Conservation (phyloP, 2,888 invertebrate species). For the Malthinus flaveolus region DNA sequence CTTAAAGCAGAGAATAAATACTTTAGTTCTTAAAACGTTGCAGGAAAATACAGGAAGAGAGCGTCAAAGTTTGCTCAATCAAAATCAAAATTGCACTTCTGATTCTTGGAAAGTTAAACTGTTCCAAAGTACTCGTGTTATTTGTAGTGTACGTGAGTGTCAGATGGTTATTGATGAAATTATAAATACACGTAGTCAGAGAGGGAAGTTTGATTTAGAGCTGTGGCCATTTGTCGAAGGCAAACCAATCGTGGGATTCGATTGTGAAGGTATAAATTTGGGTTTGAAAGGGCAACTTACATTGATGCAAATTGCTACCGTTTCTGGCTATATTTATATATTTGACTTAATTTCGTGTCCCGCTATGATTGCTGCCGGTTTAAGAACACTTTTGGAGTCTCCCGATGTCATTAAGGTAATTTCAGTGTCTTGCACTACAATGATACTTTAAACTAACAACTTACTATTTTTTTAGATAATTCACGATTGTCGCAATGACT, state of each 20-base stretch:
- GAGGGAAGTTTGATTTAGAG: neutral
- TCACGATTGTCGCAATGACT: conserved; percentile 91
- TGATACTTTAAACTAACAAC: neutral
- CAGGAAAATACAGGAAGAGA: conserved; percentile 80
- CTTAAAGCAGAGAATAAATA: conserved; percentile 86
- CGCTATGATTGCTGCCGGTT: conserved; percentile 76
- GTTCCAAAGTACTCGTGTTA: conserved; percentile 79
- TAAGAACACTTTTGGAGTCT: conserved; percentile 79
- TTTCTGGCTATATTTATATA: conserved; percentile 80
- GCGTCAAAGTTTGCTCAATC: conserved; percentile 51
- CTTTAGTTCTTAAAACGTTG: conserved; percentile 83
- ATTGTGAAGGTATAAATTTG: conserved; percentile 92
- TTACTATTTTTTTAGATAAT: conserved; percentile 62
- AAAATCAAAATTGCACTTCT: conserved; percentile 45
- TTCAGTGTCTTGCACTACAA: conserved; percentile 1
- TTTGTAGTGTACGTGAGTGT: conserved; percentile 79
- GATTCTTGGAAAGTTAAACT: conserved; percentile 83
- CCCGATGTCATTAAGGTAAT: conserved; percentile 77
- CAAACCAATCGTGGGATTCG: conserved; percentile 75
- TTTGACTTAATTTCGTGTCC: conserved; percentile 88
- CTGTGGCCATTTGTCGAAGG: conserved; percentile 50
- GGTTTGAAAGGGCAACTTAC: conserved; percentile 88
- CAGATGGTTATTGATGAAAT: conserved; percentile 75
- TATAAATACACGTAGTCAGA: conserved; percentile 58
- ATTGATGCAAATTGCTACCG: conserved; percentile 81